phyloP scores from a whole-genome alignment of 2,888 invertebrate genomes.

The Onthophagus sagittarius region DNA sequence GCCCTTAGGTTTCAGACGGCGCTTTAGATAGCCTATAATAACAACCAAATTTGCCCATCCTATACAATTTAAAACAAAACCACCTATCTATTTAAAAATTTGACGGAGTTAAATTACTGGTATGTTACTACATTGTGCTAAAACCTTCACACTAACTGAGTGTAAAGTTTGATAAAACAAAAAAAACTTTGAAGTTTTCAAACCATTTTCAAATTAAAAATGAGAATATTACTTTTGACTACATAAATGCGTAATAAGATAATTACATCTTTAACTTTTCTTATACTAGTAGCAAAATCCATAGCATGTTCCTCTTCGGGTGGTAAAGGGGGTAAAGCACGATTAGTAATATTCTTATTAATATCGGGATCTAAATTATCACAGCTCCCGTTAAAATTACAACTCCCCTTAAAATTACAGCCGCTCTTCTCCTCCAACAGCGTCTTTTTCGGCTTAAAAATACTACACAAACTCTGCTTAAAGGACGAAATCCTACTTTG shows the following conservation, averaged over 20 bases:
- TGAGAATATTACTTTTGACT: too few relatives aligned
- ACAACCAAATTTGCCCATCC: too few relatives aligned
- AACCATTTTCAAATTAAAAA: too few relatives aligned
- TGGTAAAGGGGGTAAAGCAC: conserved; percentile 67
- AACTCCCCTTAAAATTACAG: conserved; percentile 16
- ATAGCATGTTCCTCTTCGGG: conserved; percentile 50
- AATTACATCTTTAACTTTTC: conserved; percentile 91
- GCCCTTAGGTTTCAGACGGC: too few relatives aligned
- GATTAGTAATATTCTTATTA: conserved; percentile 57
- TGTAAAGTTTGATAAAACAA: too few relatives aligned
- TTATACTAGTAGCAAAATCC: conserved; percentile 88
- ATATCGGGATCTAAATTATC: conserved; percentile 41
- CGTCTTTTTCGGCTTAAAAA: conserved; percentile 67
- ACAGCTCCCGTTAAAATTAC: conserved; percentile 27
- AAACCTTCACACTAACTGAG: too few relatives aligned
- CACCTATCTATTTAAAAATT: too few relatives aligned
- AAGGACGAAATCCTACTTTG: conserved; percentile 66
- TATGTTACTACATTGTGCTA: too few relatives aligned
- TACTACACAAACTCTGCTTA: conserved; percentile 81
- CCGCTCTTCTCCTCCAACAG: conserved; percentile 47
- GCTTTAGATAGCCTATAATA: too few relatives aligned
- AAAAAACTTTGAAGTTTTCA: too few relatives aligned
- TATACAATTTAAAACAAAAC: too few relatives aligned
- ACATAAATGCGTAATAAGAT: neutral
- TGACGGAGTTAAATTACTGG: too few relatives aligned